Evolutionary conservation across 2,888 invertebrate species (phyloP), one percentile per base, ranked within the genome.

Genomic region (Camponotus fellah): DNA sequence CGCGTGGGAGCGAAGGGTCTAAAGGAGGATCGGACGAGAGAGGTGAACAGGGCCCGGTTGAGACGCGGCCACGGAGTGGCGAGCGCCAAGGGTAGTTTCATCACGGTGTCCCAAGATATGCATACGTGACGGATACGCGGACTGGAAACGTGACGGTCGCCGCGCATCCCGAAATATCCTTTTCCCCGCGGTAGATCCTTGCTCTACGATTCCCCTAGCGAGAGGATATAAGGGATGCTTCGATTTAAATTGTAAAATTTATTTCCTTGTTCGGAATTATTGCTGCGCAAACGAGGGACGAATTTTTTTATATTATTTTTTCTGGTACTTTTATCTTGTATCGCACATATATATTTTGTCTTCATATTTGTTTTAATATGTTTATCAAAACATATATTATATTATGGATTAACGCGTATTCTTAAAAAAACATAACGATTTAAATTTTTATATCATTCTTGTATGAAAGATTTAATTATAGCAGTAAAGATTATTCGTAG

Each of bases 111-210:
- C 93, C 94, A 95, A 94, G 94, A 95, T 95, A 95, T 95, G 94
- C 95, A 95, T 95, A 95, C 95, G 95, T 95, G 95, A 95, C 95
- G 92, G 94, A 94, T 93, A 85, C 88, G 87, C 80, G 88, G 83
- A 85, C 88, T 83, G 84, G 62, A 86, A 88, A 90, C 91, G 90
- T 90, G 90, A 90, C 85, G n/a, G 49, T 49, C 82, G 76, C 82
- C 72, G 89, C 89, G 74, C 79, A 88, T 84, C 77, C 77, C 82
- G 83, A 88, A 86, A 87, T 86, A 74, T 83, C 69, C 79, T 82
- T 65, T 62, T 85, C 82, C 72, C 66, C 58, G 85, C 43, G 65
- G 21, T 83, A 82, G 85, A 80, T 87, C 82, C 84, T 81, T 37
- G 79, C 86, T 64, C 53, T 64, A 56, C 76, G 83, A 85, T 88